These are phyloP conservation scores for Solenopsis invicta DNA, from an alignment of 1,140 invertebrate species.

Conservation along the genomic window DNA sequence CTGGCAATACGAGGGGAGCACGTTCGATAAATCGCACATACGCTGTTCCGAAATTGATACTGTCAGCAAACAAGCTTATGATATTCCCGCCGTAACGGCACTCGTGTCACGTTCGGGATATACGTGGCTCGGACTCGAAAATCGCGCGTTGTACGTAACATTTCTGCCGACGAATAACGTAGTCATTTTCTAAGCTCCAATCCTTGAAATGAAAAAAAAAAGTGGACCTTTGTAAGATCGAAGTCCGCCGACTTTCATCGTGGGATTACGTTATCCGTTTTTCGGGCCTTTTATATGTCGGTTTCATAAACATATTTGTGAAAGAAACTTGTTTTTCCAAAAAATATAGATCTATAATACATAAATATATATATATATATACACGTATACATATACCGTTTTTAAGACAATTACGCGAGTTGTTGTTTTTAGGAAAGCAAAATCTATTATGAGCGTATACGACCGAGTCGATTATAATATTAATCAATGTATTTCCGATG, in stretches of 20 bases:
- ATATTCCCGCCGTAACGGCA: slow-evolving; percentile 66
- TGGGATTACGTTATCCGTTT: slow-evolving; percentile 49
- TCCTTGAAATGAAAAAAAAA: neutral
- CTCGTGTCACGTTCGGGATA: slow-evolving; percentile 77
- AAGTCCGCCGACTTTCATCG: neutral
- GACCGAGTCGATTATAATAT: slow-evolving; percentile 41
- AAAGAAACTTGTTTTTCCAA: slow-evolving; percentile 16
- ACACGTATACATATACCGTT: slow-evolving; percentile 35
- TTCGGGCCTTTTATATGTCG: slow-evolving; percentile 38
- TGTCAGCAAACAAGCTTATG: slow-evolving; percentile 82
- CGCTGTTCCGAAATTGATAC: slow-evolving; percentile 81
- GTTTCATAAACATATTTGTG: slow-evolving; percentile 20
- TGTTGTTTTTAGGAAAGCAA: slow-evolving; percentile 44
- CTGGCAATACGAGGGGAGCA: slow-evolving; percentile 66
- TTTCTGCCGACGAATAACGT: slow-evolving; percentile 52
- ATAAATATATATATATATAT: slow-evolving; percentile 21
- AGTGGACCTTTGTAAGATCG: neutral
- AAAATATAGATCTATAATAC: slow-evolving; percentile 7
- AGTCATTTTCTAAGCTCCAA: slow-evolving; percentile 31
- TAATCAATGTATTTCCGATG: slow-evolving; percentile 24
- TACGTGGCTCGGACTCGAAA: slow-evolving; percentile 68
- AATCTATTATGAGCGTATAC: slow-evolving; percentile 46
- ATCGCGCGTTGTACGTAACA: slow-evolving; percentile 61
- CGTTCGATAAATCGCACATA: slow-evolving; percentile 80
- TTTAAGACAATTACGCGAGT: slow-evolving; percentile 37